phyloP scores from a whole-genome alignment of 1,140 invertebrate genomes.

The Aethina tumida region DNA sequence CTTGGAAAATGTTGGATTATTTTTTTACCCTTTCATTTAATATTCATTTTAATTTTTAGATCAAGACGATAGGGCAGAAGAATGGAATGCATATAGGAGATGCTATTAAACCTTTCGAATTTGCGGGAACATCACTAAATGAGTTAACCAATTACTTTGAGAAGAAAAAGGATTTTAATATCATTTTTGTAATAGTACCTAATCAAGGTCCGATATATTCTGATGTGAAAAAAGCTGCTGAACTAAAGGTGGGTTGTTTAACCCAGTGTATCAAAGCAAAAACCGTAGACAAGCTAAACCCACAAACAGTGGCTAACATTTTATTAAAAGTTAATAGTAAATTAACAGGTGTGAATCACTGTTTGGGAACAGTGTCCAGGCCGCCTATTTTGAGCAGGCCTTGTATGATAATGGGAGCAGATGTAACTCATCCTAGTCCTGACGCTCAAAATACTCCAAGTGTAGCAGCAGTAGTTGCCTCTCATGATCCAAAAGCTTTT shows the following conservation, averaged over 20 bases:
- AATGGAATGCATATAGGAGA: no score
- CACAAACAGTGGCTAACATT: slow-evolving; percentile 54
- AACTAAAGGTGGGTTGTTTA: slow-evolving; percentile 59
- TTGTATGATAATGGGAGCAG: slow-evolving; percentile 48
- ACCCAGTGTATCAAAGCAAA: slow-evolving; percentile 69
- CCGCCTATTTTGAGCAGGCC: slow-evolving; percentile 28
- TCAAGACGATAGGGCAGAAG: no score
- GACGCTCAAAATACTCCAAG: slow-evolving; percentile 63
- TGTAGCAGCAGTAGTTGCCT: slow-evolving; percentile 70
- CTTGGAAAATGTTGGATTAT: no score
- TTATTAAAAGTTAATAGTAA: slow-evolving; percentile 77
- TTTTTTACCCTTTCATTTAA: no score
- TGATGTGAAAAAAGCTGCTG: slow-evolving; percentile 62
- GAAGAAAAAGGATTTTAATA: slow-evolving; percentile 28
- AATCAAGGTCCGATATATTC: slow-evolving; percentile 27
- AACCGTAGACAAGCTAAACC: slow-evolving; percentile 42
- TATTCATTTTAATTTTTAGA: no score
- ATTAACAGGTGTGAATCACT: slow-evolving; percentile 72
- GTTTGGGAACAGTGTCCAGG: slow-evolving; percentile 30
- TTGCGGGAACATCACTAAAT: neutral
- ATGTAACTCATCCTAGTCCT: slow-evolving; percentile 77
- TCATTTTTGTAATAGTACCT: slow-evolving; percentile 43
- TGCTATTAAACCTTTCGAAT: slow-evolving; percentile 3
- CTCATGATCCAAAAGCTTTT: slow-evolving; percentile 52
- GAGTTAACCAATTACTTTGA: slow-evolving; percentile 9